Conservation (phyloP, 2,888 invertebrate species). For the Cephus nigrinus region DNA sequence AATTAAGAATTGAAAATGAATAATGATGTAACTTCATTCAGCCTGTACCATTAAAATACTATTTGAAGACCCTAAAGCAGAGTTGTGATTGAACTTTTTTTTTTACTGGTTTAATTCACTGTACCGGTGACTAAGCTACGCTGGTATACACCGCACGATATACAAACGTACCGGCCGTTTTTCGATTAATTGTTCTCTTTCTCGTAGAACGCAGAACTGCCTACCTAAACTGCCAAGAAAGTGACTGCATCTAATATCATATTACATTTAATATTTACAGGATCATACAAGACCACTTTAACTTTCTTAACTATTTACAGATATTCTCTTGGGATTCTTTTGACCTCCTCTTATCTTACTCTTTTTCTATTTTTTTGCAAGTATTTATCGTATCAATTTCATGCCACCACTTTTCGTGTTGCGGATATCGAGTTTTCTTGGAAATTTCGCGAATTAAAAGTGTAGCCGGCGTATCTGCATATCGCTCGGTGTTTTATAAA, state of each 20-base stretch:
- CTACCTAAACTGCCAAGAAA: not conserved
- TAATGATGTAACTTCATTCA: conserved; percentile 27
- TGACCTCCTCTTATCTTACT: not conserved
- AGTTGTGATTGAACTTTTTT: conserved; percentile 26
- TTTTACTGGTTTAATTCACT: conserved; percentile 42
- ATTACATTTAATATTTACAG: conserved; percentile 38
- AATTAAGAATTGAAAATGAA: conserved; percentile 16
- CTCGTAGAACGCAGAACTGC: not conserved
- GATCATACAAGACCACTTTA: not conserved
- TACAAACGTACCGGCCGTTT: conserved; percentile 44
- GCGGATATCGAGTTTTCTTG: not conserved
- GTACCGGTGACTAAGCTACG: conserved; percentile 33
- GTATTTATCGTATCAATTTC: not conserved
- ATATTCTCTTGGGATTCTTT: not conserved
- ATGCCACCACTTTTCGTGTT: not conserved
- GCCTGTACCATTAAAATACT: conserved; percentile 38
- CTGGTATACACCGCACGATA: conserved; percentile 33
- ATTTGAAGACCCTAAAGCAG: conserved; percentile 33
- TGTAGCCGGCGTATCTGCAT: conserved; percentile 37
- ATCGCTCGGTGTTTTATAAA: conserved; percentile 18
- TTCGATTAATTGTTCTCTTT: conserved; percentile 15
- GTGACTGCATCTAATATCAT: not conserved
- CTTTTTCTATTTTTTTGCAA: not conserved
- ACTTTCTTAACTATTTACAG: not conserved
- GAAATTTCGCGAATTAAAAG: not conserved